phyloP scores from a whole-genome alignment of 2,113 vertebrate species.

The Pelusios castaneus region DNA sequence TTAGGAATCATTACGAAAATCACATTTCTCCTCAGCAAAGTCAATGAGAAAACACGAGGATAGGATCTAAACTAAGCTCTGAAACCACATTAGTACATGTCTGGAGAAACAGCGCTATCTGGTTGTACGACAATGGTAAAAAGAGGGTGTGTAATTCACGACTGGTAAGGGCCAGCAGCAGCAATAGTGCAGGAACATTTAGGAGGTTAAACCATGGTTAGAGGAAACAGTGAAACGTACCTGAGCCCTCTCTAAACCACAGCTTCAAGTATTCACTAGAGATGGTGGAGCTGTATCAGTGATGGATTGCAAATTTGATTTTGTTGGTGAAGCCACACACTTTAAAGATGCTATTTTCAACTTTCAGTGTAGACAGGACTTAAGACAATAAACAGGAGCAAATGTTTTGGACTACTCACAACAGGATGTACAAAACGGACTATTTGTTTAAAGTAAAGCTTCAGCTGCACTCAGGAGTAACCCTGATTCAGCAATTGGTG shows the following conservation, averaged over 20 bases:
- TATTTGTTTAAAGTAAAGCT: background rate
- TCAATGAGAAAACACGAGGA: background rate
- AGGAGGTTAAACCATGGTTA: background rate
- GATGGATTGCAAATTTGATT: accelerated
- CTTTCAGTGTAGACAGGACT: background rate
- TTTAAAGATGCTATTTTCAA: background rate
- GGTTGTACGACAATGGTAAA: accelerated
- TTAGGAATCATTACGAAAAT: conserved; percentile 2
- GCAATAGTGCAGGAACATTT: background rate
- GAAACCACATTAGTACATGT: accelerated
- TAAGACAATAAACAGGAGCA: background rate
- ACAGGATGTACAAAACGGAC: background rate
- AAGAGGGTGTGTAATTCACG: background rate
- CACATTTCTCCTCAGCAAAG: background rate
- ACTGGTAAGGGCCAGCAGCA: accelerated
- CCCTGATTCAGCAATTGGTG: background rate
- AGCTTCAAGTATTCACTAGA: background rate
- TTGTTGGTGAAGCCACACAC: background rate
- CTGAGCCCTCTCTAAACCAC: background rate
- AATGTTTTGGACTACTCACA: background rate
- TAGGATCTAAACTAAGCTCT: background rate
- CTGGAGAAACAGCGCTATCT: background rate
- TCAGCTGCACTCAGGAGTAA: background rate
- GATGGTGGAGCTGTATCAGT: background rate
- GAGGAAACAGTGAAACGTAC: background rate